Conservation (phyloP, 2,113 vertebrate genomes). For the Cephalopterus ornatus region DNA sequence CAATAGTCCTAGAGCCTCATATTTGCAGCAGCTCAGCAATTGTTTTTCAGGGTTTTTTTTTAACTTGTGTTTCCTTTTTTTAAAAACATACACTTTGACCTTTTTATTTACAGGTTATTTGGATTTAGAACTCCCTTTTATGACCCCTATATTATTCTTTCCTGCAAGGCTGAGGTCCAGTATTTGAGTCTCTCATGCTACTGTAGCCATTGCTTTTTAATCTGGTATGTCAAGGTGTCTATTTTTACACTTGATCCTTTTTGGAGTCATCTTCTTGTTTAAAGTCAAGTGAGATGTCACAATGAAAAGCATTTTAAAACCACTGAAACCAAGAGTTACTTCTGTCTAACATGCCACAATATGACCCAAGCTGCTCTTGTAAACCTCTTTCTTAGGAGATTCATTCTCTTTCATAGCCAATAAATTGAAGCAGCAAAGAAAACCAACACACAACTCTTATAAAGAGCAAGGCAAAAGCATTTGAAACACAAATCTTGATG, state of each 20-base stretch:
- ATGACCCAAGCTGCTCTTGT: not conserved
- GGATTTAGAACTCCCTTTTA: not conserved
- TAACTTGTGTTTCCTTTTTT: not conserved
- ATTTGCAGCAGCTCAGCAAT: not conserved
- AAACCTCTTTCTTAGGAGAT: not conserved
- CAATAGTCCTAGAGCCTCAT: not conserved
- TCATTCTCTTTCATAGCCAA: not conserved
- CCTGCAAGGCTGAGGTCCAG: not conserved
- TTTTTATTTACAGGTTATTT: not conserved
- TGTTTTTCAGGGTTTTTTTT: not conserved
- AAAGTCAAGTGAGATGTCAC: not conserved
- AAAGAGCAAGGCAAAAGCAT: not conserved
- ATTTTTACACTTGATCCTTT: not conserved
- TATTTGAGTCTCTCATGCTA: not conserved
- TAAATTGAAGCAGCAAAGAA: not conserved
- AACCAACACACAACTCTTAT: not conserved
- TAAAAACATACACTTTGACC: not conserved
- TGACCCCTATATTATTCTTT: not conserved
- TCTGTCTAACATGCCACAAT: not conserved
- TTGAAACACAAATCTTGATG: not conserved
- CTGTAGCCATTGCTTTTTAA: not conserved
- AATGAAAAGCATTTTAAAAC: not conserved
- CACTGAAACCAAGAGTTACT: not conserved
- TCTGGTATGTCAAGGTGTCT: not conserved
- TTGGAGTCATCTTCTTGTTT: not conserved